Evolutionary conservation across 2,113 vertebrate genomes (phyloP), one percentile per base, ranked within the genome.

Genomic region (Eudorcas thomsonii): DNA sequence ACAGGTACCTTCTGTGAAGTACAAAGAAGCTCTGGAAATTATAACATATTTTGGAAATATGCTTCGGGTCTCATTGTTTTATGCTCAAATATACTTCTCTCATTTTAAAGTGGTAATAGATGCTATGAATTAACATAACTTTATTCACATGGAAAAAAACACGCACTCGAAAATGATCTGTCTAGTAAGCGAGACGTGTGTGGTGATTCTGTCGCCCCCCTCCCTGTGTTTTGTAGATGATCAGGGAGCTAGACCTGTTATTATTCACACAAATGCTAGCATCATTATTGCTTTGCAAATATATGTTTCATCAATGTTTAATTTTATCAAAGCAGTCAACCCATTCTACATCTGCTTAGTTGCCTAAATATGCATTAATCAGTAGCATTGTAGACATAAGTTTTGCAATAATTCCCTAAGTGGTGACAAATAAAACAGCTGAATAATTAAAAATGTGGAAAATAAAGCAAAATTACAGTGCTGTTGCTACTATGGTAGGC

Each of bases 371-470:
- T 92, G 78, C 96, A 96, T 95, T 97, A 92, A 97, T 97, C 96
- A 98, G 86, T 92, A 96, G 88, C 67, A 81, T 71, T 97, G 52
- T 95, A 97, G 95, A 95, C 95, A 90, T 97, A 98, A 89, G 95
- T 93, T 96, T 98, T 98, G 71, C 59, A 97, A 85, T 96, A 98
- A 98, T 91, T 83, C 36, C 80, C 97, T 80, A 96, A 97, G 89
- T 94, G 48, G 43, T 93, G 96, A 97, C 94, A 98, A 97, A 96
- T 48, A 96, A 92, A 98, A 89, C 30, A 98, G 95, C 93, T 95
- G 96, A 98, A 97, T 98, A 98, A 98, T 98, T 96, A 97, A 95
- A 89, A 98, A 80, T 94, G 39, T 90, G 85, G 88, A 97, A 98
- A 98, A 94, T 88, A 97, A 97, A 96, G 91, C 67, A 95, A 95